A percentile compares a stretch with the other conserved stretches of the same genome.
Conservation (phyloP, 2,797 vertebrate species). For the Anguilla obscura region DNA sequence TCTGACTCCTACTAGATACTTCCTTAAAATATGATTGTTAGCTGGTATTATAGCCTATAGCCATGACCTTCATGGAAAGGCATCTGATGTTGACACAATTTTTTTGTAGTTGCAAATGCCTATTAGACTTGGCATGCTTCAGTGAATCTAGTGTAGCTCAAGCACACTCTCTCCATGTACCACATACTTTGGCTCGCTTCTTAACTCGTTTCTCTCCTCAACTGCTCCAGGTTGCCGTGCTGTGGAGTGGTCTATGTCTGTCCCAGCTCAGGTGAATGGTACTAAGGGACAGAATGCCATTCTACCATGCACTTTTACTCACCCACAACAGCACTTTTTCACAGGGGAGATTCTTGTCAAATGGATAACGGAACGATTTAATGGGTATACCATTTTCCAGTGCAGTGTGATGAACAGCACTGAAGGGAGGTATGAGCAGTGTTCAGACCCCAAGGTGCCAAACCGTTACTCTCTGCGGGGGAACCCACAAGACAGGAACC, state of each 20-base stretch:
- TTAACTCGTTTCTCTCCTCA: not conserved
- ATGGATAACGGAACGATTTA: constrained; percentile 2
- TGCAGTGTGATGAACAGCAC: constrained; percentile 29
- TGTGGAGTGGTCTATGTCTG: constrained; percentile 19
- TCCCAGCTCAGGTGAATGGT: constrained; percentile 27
- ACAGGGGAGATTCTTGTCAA: constrained; percentile 24
- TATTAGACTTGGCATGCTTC: not conserved
- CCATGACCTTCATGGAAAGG: not conserved
- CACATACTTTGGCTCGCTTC: not conserved
- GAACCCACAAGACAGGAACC: constrained; percentile 28
- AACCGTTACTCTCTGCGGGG: constrained; percentile 27
- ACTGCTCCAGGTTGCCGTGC: not conserved
- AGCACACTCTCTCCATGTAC: not conserved
- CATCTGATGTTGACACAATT: not conserved
- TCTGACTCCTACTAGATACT: not conserved
- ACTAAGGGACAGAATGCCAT: constrained; percentile 6
- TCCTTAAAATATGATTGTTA: not conserved
- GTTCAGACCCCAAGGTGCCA: not conserved
- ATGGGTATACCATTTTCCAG: constrained; percentile 13
- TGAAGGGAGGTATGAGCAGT: not conserved
- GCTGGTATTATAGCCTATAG: not conserved
- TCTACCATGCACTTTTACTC: constrained; percentile 43
- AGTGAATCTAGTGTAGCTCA: not conserved
- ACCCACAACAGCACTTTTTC: constrained; percentile 38
- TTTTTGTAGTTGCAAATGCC: not conserved